Evolutionary conservation across 2,113 vertebrate species (phyloP).

Genomic region (Xenus cinereus): DNA sequence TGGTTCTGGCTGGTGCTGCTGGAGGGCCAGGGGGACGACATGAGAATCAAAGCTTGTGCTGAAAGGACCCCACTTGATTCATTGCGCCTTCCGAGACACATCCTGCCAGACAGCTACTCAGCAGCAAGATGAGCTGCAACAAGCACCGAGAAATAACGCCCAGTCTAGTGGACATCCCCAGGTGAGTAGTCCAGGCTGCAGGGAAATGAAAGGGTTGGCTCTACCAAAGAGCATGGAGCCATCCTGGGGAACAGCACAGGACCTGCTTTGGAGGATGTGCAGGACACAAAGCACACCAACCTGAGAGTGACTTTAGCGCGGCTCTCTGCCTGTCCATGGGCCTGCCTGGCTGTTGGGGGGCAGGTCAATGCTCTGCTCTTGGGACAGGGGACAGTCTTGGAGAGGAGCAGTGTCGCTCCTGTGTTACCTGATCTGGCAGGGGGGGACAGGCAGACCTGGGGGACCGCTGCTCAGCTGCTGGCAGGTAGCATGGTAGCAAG

Average conservation of each 20-base stretch:
- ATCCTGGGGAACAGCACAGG: neutral
- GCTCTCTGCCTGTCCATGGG: neutral
- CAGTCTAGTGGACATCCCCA: rapidly evolving
- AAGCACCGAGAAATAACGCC: neutral
- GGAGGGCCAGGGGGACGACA: neutral
- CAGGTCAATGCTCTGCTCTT: neutral
- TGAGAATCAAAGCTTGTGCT: neutral
- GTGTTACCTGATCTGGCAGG: neutral
- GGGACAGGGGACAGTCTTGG: neutral
- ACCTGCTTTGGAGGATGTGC: neutral
- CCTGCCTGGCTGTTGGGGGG: neutral
- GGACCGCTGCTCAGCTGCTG: neutral
- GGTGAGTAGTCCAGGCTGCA: neutral
- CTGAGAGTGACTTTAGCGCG: neutral
- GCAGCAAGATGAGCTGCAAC: neutral
- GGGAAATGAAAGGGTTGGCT: neutral
- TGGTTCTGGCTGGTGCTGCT: neutral
- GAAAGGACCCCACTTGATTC: neutral
- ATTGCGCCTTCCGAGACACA: neutral
- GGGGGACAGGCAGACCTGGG: neutral
- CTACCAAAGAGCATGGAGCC: neutral
- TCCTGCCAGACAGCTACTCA: neutral
- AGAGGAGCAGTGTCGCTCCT: neutral
- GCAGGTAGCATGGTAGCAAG: neutral
- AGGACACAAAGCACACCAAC: neutral